Conservation (phyloP, 1,140 invertebrate genomes). For the Nebria ingens region DNA sequence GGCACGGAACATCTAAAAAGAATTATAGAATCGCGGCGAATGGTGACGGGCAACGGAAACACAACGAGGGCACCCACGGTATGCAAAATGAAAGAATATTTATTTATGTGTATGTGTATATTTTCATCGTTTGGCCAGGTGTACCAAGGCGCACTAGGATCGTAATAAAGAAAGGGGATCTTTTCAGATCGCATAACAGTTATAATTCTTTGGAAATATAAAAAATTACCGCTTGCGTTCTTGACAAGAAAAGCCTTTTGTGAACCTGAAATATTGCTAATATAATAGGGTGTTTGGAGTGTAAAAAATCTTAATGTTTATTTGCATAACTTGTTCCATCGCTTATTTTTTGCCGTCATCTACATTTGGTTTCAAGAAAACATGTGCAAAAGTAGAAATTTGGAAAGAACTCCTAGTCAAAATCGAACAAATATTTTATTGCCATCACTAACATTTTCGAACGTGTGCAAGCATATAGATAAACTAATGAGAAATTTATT, state of each 20-base stretch:
- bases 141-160: background rate
- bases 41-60: background rate
- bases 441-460: too few relatives aligned
- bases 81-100: background rate
- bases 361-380: too few relatives aligned
- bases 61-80: background rate
- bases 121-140: background rate
- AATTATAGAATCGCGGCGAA: conserved; percentile 2
- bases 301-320: conserved; percentile 8
- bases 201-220: conserved; percentile 8
- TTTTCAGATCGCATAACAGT: background rate
- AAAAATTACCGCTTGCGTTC: conserved; percentile 6
- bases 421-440: too few relatives aligned
- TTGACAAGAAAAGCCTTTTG: conserved; percentile 7
- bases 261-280: conserved; percentile 5
- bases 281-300: conserved; percentile 3
- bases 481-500: too few relatives aligned
- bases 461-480: too few relatives aligned
- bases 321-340: background rate
- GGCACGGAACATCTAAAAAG: conserved; percentile 6
- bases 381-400: too few relatives aligned
- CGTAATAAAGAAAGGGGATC: conserved; percentile 1
- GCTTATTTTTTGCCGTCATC: conserved; percentile 7
- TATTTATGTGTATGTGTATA: background rate
- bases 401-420: too few relatives aligned